Evolutionary conservation across 2,888 invertebrate species (phyloP).

Genomic region (Leptopilina drosophilae): DNA sequence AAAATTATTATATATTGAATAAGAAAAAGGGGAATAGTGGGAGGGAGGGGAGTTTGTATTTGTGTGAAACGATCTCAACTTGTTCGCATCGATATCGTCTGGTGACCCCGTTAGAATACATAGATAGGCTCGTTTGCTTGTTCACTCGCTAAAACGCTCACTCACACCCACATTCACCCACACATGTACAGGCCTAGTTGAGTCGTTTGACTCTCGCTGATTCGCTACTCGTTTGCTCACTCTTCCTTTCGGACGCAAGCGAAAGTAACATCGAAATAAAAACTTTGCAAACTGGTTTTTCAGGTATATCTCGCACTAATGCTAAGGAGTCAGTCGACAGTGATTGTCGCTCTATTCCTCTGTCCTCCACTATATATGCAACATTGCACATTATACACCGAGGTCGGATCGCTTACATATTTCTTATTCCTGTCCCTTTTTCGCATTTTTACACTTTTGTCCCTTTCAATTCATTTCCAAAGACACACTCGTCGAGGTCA

Average conservation of each 20-base stretch:
- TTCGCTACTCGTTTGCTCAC: conserved; percentile 60
- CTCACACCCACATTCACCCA: conserved; percentile 49
- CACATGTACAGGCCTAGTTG: conserved; percentile 21
- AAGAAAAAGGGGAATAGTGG: conserved; percentile 16
- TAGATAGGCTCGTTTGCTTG: conserved; percentile 36
- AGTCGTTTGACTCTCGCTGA: conserved; percentile 47
- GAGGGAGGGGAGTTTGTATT: neutral
- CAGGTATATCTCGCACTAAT: conserved; percentile 67
- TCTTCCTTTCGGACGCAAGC: conserved; percentile 72
- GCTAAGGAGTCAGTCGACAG: conserved; percentile 63
- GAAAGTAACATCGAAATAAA: conserved; percentile 70
- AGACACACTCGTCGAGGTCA: neutral
- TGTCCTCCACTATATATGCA: conserved; percentile 45
- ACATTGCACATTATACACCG: conserved; percentile 32
- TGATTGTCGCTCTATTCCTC: conserved; percentile 55
- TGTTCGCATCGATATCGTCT: conserved; percentile 65
- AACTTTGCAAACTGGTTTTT: conserved; percentile 72
- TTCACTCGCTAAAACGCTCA: conserved; percentile 50
- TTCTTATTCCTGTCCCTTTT: conserved; percentile 35
- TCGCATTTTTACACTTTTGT: conserved; percentile 4
- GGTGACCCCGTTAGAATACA: conserved; percentile 60
- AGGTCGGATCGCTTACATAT: conserved; percentile 31
- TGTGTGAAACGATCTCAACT: conserved; percentile 48
- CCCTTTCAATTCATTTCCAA: conserved; percentile 34
- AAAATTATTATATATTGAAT: conserved; percentile 59